Evolutionary conservation across 2,113 vertebrate genomes (phyloP).

Genomic region (Tyrannus savana): DNA sequence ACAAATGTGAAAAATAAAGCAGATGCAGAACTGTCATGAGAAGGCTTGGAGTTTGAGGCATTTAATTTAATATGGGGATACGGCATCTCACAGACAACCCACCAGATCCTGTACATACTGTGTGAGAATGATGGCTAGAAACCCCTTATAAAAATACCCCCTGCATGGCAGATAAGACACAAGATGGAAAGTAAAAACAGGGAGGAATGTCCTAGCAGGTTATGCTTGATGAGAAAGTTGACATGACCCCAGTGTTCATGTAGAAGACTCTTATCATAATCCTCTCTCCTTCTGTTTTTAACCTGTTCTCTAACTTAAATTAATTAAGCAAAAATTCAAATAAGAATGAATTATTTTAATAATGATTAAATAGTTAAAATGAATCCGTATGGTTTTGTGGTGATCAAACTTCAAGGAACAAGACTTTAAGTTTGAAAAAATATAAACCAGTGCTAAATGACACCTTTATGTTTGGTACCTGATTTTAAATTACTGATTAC

Average conservation of each 20-base stretch:
- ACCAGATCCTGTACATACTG: background rate
- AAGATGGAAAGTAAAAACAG: background rate
- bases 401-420: background rate
- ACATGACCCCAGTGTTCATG: background rate
- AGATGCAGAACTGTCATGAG: background rate
- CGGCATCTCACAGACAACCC: background rate
- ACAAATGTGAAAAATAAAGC: background rate
- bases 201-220: background rate
- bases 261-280: background rate
- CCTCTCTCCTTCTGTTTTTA: background rate
- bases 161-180: background rate
- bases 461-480: background rate
- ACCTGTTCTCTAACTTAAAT: background rate
- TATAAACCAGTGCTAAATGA: background rate
- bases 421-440: background rate
- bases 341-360: background rate
- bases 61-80: background rate
- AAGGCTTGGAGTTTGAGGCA: background rate
- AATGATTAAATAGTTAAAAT: background rate
- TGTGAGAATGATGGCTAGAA: background rate
- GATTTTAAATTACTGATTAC: background rate
- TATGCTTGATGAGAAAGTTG: background rate
- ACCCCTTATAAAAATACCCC: background rate
- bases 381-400: background rate
- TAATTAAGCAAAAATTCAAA: constrained; percentile 17